Percentiles rank a stretch among this genome's conserved stretches.
Evolutionary conservation across 2,113 vertebrate genomes (phyloP).

Genomic region (Scopus umbretta): DNA sequence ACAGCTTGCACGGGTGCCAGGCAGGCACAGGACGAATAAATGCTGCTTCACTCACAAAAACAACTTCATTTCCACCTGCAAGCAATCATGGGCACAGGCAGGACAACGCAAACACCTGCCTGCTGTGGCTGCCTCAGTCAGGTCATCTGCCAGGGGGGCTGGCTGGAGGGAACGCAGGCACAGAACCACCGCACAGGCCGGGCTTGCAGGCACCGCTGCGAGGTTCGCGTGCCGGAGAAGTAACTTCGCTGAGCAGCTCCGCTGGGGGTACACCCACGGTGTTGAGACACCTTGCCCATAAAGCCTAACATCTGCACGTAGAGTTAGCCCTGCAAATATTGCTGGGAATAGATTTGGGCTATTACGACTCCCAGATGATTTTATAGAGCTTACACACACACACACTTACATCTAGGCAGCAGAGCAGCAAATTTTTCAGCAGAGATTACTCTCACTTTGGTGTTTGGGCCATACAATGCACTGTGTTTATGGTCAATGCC

Average conservation of each 20-base stretch:
- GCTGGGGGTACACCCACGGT: neutral
- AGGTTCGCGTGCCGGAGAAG: neutral
- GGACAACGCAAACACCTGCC: neutral
- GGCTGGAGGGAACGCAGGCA: neutral
- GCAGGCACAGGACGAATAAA: neutral
- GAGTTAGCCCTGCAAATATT: neutral
- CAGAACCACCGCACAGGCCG: neutral
- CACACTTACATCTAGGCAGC: neutral
- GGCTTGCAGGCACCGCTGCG: neutral
- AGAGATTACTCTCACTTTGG: neutral
- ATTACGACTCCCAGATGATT: constrained; percentile 3
- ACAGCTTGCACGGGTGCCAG: neutral
- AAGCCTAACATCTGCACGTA: neutral
- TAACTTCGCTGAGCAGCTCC: neutral
- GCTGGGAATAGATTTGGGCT: neutral
- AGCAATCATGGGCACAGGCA: neutral
- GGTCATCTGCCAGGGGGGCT: neutral
- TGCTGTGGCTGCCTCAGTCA: neutral
- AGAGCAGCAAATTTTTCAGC: neutral
- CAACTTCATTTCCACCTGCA: neutral
- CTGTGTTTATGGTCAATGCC: neutral
- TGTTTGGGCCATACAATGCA: neutral
- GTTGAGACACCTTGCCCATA: neutral
- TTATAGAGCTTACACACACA: neutral
- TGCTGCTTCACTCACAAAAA: neutral